Evolutionary conservation across 2,113 vertebrate genomes (phyloP).

Genomic region (Felis chaus): DNA sequence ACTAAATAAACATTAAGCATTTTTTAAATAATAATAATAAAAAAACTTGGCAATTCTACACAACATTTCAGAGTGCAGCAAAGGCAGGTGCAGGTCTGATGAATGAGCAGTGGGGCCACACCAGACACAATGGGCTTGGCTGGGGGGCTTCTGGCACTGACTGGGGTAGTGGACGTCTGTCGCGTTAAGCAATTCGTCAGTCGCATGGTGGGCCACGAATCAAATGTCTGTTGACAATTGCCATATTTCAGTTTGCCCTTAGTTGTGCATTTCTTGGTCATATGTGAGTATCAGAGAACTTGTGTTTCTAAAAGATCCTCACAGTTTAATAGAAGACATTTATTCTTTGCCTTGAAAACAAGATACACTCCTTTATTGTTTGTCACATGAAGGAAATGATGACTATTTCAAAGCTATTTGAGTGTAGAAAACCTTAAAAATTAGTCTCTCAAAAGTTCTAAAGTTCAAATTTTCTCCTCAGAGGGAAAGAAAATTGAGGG

Average conservation of each 20-base stretch:
- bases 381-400: background rate
- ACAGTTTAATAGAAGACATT: background rate
- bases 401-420: background rate
- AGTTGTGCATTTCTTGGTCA: background rate
- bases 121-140: background rate
- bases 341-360: background rate
- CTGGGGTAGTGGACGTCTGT: fast-evolving
- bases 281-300: background rate
- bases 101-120: background rate
- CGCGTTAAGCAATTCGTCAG: fast-evolving
- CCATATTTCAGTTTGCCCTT: background rate
- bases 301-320: background rate
- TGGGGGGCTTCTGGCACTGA: background rate
- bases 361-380: background rate
- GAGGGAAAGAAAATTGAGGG: background rate
- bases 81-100: background rate
- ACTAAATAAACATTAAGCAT: too few relatives aligned
- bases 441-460: background rate
- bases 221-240: background rate
- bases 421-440: background rate
- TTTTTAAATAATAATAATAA: too few relatives aligned
- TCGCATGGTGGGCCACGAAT: too few relatives aligned
- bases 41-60: background rate
- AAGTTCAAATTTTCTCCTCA: background rate
- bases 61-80: background rate